A percentile compares a stretch with the other conserved stretches of the same genome.
phyloP scores from a whole-genome alignment of 2,888 invertebrate genomes.

The Clanis bilineata region DNA sequence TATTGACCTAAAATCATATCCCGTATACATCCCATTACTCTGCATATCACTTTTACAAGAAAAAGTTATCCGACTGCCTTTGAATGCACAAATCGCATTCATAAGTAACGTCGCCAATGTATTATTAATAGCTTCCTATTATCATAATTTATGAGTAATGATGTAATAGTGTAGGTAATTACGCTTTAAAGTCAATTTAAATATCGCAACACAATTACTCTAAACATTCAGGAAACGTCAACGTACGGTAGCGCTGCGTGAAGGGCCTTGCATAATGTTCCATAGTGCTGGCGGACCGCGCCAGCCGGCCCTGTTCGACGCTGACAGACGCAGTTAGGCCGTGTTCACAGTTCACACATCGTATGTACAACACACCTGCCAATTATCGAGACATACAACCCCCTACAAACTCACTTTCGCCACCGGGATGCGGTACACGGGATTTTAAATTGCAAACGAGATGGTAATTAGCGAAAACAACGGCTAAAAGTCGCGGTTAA shows the following conservation, averaged over 20 bases:
- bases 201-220: slow-evolving; percentile 60
- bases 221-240: slow-evolving; percentile 63
- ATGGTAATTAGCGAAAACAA: slow-evolving; percentile 79
- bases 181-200: slow-evolving; percentile 49
- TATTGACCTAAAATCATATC: neutral
- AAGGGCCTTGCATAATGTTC: slow-evolving; percentile 57
- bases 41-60: neutral
- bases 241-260: slow-evolving; percentile 44
- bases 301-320: slow-evolving; percentile 33
- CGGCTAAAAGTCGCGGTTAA: slow-evolving; percentile 66
- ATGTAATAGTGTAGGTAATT: slow-evolving; percentile 46
- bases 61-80: neutral
- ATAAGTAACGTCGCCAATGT: slow-evolving; percentile 22
- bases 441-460: slow-evolving; percentile 79
- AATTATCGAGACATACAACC: slow-evolving; percentile 67
- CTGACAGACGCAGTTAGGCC: slow-evolving; percentile 50
- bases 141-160: slow-evolving; percentile 40
- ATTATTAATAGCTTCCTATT: slow-evolving; percentile 43
- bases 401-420: slow-evolving; percentile 66
- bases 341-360: slow-evolving; percentile 62
- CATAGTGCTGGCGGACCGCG: slow-evolving; percentile 33
- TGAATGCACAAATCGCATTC: slow-evolving; percentile 20
- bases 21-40: neutral
- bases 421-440: slow-evolving; percentile 49
- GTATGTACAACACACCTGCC: slow-evolving; percentile 57